Base-by-base conservation (phyloP, 2,888 invertebrate species). In the Rotaria sp. region DNA sequence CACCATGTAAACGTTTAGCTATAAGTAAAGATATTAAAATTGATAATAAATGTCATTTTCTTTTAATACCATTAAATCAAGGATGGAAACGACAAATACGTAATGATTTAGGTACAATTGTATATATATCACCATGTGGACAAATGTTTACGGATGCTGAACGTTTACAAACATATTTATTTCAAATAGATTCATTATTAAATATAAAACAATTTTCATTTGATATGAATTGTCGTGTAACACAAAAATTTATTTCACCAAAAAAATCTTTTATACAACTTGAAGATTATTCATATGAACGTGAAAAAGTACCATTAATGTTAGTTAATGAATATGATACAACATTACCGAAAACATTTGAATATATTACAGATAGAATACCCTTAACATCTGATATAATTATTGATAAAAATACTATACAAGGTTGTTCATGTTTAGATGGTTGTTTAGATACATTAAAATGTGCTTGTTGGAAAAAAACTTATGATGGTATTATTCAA, bases 381-480 rank as follows among this genome's bases (percentile, higher is more conserved):
- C 95, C 96, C 24, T 95, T 95, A 0, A 94, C 95, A 87, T 24
- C 24, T 0, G 80, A 80, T 45, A 45, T 80, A 18, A 7, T 26
- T n/a, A 90, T 95, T 8, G 95, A 96, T 91, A 93, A 94, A 0
- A 94, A 95, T 85, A 97, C 96, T 92, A 92, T 97, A 55, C 94
- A 94, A 87, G 94, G 96, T 84, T 98, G 97, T 90, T 95, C 96
- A 90, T 97, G 97, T 88, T 94, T 94, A 0, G 97, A 97, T 89
- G 95, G 96, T 90, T 97, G 97, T 90, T 93, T 93, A 94, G 95
- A 96, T 90, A 94, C 95, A 90, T 91, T 92, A 0, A 96, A 95
- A 90, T 97, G 97, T 91, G 93, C 94, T 0, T 97, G 97, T 90
- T 96, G 96, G 94, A 94, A 95, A 90, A 91, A 96, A 90, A 97